Evolutionary conservation across 1,140 invertebrate genomes (phyloP).

Genomic region (Ruditapes philippinarum): DNA sequence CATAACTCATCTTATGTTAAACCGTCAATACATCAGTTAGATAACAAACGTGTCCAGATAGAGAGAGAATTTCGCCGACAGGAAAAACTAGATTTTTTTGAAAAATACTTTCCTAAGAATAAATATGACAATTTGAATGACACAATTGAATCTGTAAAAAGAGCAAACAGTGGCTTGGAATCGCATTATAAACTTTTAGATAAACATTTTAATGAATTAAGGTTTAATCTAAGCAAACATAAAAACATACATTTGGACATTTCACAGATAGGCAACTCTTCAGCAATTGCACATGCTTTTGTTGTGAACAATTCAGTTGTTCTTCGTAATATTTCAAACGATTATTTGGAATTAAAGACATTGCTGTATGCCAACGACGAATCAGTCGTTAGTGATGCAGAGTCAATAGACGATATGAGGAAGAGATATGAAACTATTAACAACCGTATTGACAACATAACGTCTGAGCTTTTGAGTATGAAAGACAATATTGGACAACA

Average conservation of each 20-base stretch:
- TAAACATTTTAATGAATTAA: background rate
- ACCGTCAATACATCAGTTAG: background rate
- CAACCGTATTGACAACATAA: background rate
- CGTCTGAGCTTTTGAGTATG: background rate
- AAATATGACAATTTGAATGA: background rate
- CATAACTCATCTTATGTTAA: background rate
- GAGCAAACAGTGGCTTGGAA: background rate
- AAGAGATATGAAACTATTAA: conserved; percentile 22
- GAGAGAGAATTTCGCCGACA: background rate
- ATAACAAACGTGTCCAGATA: background rate
- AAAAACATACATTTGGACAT: conserved; percentile 2
- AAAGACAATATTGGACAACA: background rate
- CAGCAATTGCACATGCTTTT: background rate
- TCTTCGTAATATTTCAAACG: background rate
- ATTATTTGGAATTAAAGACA: background rate
- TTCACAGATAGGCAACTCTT: background rate
- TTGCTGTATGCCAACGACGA: conserved; percentile 7
- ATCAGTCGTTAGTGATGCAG: conserved; percentile 24
- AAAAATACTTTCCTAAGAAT: conserved; percentile 25
- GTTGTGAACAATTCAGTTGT: background rate
- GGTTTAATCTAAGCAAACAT: background rate
- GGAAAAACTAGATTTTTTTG: conserved; percentile 53
- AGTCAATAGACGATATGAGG: conserved; percentile 59
- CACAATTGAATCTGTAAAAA: background rate
- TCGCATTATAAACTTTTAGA: background rate